A percentile compares a stretch with the other conserved stretches of the same genome.
phyloP scores from a whole-genome alignment of 1,140 invertebrate species.

The Plectrocnemia conspersa region DNA sequence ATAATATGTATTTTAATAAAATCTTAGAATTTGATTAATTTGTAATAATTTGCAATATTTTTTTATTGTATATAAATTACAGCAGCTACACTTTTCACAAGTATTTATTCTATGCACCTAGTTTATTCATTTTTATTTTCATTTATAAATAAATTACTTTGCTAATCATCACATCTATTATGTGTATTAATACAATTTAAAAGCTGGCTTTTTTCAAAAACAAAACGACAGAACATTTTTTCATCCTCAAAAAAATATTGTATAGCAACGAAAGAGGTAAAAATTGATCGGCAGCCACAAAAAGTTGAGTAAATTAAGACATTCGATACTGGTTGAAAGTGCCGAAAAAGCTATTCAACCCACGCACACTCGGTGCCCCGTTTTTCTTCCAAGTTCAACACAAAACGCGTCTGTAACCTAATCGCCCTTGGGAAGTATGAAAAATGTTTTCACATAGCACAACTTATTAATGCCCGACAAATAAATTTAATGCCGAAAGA shows the following conservation, averaged over 20 bases:
- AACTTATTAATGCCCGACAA: slow-evolving; percentile 30
- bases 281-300: slow-evolving; percentile 20
- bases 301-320: slow-evolving; percentile 37
- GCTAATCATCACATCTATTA: too few species aligned
- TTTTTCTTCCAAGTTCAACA: slow-evolving; percentile 20
- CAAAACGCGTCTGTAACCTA: slow-evolving; percentile 32
- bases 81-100: too few species aligned
- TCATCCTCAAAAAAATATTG: background rate
- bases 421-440: slow-evolving; percentile 27
- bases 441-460: slow-evolving; percentile 31
- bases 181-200: too few species aligned
- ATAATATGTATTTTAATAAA: too few species aligned
- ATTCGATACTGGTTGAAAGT: slow-evolving; percentile 32
- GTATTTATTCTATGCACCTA: too few species aligned
- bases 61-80: too few species aligned
- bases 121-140: too few species aligned
- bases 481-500: slow-evolving; percentile 30
- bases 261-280: background rate
- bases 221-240: too few species aligned
- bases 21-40: too few species aligned
- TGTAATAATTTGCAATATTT: too few species aligned
- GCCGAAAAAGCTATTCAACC: slow-evolving; percentile 33
- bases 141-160: too few species aligned
- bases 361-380: slow-evolving; percentile 27
- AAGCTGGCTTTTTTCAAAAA: too few species aligned